Evolutionary conservation across 2,113 vertebrate genomes (phyloP).

Genomic region (Lucifuga dentata): DNA sequence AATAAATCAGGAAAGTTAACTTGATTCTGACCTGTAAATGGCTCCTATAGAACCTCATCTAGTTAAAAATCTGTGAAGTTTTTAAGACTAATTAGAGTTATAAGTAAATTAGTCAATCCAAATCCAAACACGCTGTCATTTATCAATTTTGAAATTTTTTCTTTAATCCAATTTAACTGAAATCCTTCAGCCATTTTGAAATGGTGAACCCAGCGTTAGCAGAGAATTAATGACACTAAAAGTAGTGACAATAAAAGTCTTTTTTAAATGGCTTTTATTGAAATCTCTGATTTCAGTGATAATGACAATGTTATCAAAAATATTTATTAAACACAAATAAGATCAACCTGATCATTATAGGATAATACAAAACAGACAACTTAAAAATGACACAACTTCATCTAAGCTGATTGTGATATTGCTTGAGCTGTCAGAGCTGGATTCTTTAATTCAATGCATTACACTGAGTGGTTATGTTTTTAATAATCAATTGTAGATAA

Average conservation of each 20-base stretch:
- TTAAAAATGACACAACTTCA: neutral
- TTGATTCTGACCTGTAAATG: too few species aligned
- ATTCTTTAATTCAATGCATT: constrained; percentile 16
- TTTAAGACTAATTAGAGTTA: too few species aligned
- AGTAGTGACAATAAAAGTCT: neutral
- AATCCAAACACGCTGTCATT: too few species aligned
- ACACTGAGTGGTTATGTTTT: constrained; percentile 43
- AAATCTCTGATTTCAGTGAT: constrained; percentile 36
- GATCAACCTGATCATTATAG: constrained; percentile 15
- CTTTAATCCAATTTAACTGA: too few species aligned
- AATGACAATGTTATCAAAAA: constrained; percentile 42
- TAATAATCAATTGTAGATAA: neutral
- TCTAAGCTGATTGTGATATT: constrained; percentile 28
- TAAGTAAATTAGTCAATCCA: too few species aligned
- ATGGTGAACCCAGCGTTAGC: too few species aligned
- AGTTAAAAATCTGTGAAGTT: too few species aligned
- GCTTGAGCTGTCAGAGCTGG: constrained; percentile 3
- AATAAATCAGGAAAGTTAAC: too few species aligned
- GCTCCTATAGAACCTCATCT: too few species aligned
- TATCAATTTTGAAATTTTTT: too few species aligned
- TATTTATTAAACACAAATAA: constrained; percentile 5
- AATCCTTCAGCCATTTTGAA: too few species aligned
- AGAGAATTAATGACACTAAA: too few species aligned
- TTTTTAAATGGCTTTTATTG: constrained; percentile 57
- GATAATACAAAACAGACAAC: constrained; percentile 35